Conservation (phyloP, 2,888 invertebrate species). For the Amiota minor region DNA sequence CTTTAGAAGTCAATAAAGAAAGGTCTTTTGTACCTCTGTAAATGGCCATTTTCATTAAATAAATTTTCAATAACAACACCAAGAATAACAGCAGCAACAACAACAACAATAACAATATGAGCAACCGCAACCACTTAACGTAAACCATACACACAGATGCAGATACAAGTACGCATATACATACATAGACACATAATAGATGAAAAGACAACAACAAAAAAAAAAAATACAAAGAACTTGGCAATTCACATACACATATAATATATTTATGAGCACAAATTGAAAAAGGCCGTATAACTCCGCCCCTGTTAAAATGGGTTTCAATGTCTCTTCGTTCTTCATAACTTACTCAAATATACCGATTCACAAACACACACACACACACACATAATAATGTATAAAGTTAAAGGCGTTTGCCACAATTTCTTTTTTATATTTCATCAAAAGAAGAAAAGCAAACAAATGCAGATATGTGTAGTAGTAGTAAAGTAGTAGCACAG, state of each 20-base stretch:
- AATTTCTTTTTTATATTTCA: not conserved
- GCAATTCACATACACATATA: constrained; percentile 53
- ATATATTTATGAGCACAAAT: constrained; percentile 71
- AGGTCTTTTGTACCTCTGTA: no score
- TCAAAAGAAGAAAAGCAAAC: constrained; percentile 28
- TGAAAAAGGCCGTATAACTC: constrained; percentile 70
- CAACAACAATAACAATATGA: not conserved
- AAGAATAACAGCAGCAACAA: no score
- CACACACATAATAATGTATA: constrained; percentile 18
- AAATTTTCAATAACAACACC: no score
- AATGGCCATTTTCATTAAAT: no score
- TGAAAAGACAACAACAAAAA: not conserved
- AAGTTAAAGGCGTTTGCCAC: constrained; percentile 49
- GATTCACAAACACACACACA: constrained; percentile 5
- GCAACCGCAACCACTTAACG: not conserved
- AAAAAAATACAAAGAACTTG: constrained; percentile 13
- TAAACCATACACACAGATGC: no score
- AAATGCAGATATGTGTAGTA: constrained; percentile 19
- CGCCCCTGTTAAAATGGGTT: constrained; percentile 34
- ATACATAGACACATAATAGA: not conserved
- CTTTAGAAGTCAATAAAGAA: no score
- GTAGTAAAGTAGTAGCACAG: not conserved
- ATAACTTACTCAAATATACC: constrained; percentile 11
- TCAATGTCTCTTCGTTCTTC: constrained; percentile 19
- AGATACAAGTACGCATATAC: not conserved